Percentiles rank a stretch among this genome's conserved stretches.
phyloP scores from a whole-genome alignment of 1,140 invertebrate species.

The Calephelis nemesis region DNA sequence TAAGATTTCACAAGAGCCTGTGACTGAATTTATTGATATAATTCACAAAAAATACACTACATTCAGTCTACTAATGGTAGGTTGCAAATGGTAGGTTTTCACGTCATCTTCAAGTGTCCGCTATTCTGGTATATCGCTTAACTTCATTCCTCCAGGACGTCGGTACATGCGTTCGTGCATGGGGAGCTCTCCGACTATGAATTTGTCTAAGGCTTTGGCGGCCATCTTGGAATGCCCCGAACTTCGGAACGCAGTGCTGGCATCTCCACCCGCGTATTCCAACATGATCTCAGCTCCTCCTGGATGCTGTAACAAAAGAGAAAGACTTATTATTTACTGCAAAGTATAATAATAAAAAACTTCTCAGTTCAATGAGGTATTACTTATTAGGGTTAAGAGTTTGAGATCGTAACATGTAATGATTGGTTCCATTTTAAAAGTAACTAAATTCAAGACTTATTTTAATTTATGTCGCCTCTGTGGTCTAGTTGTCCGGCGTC shows the following conservation, averaged over 20 bases:
- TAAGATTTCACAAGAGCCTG: conserved; percentile 4
- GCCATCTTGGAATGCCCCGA: conserved; percentile 87
- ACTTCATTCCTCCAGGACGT: conserved; percentile 60
- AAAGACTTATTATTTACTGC: conserved; percentile 22
- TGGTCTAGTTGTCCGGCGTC: too few species aligned
- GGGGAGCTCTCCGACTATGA: conserved; percentile 87
- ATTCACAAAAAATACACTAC: not conserved
- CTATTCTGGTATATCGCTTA: conserved; percentile 71
- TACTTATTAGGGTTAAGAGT: too few species aligned
- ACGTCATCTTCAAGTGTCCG: not conserved
- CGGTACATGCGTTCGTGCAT: conserved; percentile 85
- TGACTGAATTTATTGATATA: conserved; percentile 11
- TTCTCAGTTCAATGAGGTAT: too few species aligned
- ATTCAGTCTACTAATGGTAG: not conserved
- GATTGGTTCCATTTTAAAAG: too few species aligned
- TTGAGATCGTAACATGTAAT: too few species aligned
- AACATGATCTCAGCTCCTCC: conserved; percentile 91
- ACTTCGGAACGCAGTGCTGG: conserved; percentile 89
- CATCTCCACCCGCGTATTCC: conserved; percentile 93
- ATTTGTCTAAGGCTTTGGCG: conserved; percentile 81
- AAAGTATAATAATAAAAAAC: not conserved
- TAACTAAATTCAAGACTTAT: too few species aligned
- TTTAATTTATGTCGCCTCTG: too few species aligned
- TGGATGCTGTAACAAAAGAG: conserved; percentile 83
- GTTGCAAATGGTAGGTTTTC: not conserved